Percentiles rank a stretch among this genome's conserved stretches.
phyloP scores from a whole-genome alignment of 2,888 invertebrate genomes.

The Ceratothoa steindachneri region DNA sequence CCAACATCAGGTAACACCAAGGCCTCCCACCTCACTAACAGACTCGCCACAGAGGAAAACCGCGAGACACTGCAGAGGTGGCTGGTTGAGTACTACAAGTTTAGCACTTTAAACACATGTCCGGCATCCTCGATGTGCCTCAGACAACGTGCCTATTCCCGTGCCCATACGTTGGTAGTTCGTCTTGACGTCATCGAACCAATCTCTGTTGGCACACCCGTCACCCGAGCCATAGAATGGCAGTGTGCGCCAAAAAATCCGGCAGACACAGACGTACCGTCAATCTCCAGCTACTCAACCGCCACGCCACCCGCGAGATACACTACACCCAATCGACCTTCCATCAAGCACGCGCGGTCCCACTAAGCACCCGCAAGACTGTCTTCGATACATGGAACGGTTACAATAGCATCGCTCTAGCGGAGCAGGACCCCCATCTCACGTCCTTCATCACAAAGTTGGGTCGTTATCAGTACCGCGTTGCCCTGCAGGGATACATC shows the following conservation, averaged over 20 bases:
- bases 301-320: not conserved
- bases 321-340: conserved; percentile 19
- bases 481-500: conserved; percentile 23
- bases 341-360: conserved; percentile 4
- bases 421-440: not conserved
- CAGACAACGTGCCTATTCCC: conserved; percentile 17
- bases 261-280: conserved; percentile 14
- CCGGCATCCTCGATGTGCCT: not conserved
- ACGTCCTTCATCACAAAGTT: conserved; percentile 23
- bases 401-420: conserved; percentile 15
- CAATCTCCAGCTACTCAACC: conserved; percentile 18
- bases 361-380: not conserved
- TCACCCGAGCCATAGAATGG: conserved; percentile 18
- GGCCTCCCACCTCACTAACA: conserved; percentile 11
- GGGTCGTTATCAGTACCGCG: conserved; percentile 19
- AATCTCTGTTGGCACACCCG: conserved; percentile 9
- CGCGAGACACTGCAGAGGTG: conserved; percentile 13
- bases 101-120: conserved; percentile 21
- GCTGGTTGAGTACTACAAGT: too few species aligned
- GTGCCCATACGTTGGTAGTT: conserved; percentile 24
- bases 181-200: not conserved
- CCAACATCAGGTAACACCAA: conserved; percentile 13
- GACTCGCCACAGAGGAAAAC: conserved; percentile 21
- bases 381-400: conserved; percentile 20
- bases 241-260: conserved; percentile 22